Percentiles rank a stretch among this genome's conserved stretches.
phyloP scores from a whole-genome alignment of 2,888 invertebrate species.

The Torymus texanus region DNA sequence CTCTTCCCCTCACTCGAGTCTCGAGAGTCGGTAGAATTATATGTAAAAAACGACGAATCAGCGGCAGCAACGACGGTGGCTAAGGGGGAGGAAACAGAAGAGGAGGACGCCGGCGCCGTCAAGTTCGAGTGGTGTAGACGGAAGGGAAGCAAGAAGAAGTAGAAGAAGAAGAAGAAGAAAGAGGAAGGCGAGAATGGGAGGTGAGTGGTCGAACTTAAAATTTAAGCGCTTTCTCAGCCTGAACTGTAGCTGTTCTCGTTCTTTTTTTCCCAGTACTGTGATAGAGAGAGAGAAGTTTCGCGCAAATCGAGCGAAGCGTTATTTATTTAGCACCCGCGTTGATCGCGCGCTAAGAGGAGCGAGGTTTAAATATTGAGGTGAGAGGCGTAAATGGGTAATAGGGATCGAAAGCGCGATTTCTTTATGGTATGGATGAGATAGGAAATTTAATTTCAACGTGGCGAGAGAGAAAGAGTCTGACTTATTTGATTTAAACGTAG shows the following conservation, averaged over 20 bases:
- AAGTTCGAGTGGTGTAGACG: conserved; percentile 43
- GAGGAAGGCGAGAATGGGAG: conserved; percentile 22
- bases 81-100: conserved; percentile 25
- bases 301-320: conserved; percentile 28
- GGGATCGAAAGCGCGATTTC: too few relatives aligned
- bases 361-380: conserved; percentile 8
- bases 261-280: conserved; percentile 3
- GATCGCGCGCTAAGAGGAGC: not conserved
- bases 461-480: too few relatives aligned
- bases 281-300: conserved; percentile 15
- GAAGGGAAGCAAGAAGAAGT: not conserved
- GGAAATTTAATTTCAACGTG: too few relatives aligned
- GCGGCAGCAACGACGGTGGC: not conserved
- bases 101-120: conserved; percentile 28
- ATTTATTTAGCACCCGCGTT: conserved; percentile 26
- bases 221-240: conserved; percentile 53
- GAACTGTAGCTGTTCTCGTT: not conserved
- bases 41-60: conserved; percentile 53
- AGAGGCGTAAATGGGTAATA: too few relatives aligned
- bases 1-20: not conserved
- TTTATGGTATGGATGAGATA: too few relatives aligned
- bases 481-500: too few relatives aligned
- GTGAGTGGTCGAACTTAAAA: conserved; percentile 55
- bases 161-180: not conserved
- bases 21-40: conserved; percentile 50